A percentile compares a stretch with the other conserved stretches of the same genome.
These are phyloP conservation scores for Altica lythri DNA, from an alignment of 2,888 invertebrate genomes.

Conservation along the genomic window DNA sequence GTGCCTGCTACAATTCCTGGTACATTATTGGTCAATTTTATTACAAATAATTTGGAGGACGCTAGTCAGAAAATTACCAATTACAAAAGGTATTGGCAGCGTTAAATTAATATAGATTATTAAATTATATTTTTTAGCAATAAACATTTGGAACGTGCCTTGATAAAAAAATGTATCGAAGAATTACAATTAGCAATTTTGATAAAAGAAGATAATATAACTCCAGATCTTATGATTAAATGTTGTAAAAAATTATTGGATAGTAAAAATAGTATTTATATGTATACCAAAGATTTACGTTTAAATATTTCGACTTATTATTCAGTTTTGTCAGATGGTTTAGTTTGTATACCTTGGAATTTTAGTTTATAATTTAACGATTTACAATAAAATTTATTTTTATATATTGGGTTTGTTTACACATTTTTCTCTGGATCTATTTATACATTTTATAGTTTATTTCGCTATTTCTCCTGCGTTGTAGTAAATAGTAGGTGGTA, in stretches of 20 bases:
- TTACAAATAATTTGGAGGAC: constrained; percentile 75
- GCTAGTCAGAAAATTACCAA: constrained; percentile 74
- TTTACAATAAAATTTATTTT: too few species aligned
- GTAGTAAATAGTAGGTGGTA: too few species aligned
- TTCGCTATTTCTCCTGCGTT: too few species aligned
- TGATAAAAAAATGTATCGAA: constrained; percentile 69
- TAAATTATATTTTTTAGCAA: constrained; percentile 62
- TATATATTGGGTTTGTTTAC: too few species aligned
- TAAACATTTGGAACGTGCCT: constrained; percentile 78
- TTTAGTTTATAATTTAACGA: constrained; percentile 71
- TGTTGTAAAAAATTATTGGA: constrained; percentile 76
- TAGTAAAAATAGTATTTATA: constrained; percentile 57
- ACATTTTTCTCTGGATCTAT: too few species aligned
- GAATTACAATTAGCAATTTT: constrained; percentile 74
- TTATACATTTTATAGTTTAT: too few species aligned
- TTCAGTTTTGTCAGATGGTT: constrained; percentile 87
- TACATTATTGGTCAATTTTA: constrained; percentile 80
- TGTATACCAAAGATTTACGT: constrained; percentile 67
- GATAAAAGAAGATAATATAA: constrained; percentile 88
- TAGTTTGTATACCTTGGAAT: constrained; percentile 92
- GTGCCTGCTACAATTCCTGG: constrained; percentile 92
- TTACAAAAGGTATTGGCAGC: constrained; percentile 70
- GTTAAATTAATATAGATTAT: neutral
- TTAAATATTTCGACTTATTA: constrained; percentile 89
- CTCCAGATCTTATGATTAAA: constrained; percentile 86